phyloP scores from a whole-genome alignment of 2,797 vertebrate genomes.

The Neosilurus mollespiculum region DNA sequence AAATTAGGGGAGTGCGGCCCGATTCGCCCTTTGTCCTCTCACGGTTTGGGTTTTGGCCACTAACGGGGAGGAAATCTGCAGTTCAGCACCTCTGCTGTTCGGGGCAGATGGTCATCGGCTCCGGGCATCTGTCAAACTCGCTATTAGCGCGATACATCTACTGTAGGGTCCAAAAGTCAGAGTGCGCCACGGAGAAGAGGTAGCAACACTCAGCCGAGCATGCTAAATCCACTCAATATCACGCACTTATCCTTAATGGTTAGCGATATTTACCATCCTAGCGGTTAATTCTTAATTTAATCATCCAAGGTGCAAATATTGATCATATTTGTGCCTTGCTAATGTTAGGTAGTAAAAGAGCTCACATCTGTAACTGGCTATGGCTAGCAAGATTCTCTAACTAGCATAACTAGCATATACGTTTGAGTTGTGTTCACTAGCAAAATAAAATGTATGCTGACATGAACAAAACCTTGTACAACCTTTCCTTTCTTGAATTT shows the following conservation, averaged over 20 bases:
- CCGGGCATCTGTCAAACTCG: conserved; percentile 79
- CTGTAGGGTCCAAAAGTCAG: conserved; percentile 28
- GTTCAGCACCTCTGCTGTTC: conserved; percentile 82
- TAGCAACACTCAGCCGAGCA: neutral
- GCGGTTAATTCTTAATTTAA: no score
- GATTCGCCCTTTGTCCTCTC: conserved; percentile 76
- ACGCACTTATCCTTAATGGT: neutral
- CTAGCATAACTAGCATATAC: no score
- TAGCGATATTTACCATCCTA: neutral
- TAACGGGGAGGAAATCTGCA: conserved; percentile 72
- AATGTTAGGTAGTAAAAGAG: neutral
- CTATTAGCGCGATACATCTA: conserved; percentile 47
- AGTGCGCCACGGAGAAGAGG: neutral
- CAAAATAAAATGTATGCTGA: neutral
- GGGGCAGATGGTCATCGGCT: conserved; percentile 77
- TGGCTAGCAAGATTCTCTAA: neutral
- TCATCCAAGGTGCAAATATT: neutral
- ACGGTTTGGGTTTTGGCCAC: conserved; percentile 74
- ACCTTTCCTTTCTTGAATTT: neutral
- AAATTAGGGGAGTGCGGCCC: conserved; percentile 90
- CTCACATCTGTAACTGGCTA: neutral
- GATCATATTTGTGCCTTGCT: neutral
- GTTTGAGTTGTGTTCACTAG: no score
- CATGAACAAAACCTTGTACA: neutral
- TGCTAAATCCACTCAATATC: neutral